phyloP scores from a whole-genome alignment of 1,140 invertebrate species.

The Caenorhabditis briggsae region DNA sequence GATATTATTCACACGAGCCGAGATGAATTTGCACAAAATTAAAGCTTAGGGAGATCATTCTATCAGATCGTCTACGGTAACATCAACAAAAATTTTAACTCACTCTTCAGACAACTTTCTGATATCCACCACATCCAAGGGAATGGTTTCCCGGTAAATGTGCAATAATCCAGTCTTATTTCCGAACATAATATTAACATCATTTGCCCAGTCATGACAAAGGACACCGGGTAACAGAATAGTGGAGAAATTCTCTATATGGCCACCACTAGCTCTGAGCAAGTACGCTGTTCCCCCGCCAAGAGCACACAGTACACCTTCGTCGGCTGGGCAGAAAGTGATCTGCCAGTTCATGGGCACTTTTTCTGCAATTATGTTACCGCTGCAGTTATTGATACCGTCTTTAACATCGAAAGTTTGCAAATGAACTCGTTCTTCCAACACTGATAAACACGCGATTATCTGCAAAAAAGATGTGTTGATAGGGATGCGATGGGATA shows the following conservation, averaged over 20 bases:
- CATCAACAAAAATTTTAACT: no score
- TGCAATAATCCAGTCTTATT: slow-evolving; percentile 20
- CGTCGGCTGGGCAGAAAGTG: slow-evolving; percentile 15
- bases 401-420: slow-evolving; percentile 41
- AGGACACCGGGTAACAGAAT: background rate
- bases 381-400: slow-evolving; percentile 38
- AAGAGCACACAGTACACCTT: slow-evolving; percentile 29
- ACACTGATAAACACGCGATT: slow-evolving; percentile 47
- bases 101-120: slow-evolving; percentile 21
- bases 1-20: no score
- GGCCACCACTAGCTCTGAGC: slow-evolving; percentile 1
- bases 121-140: slow-evolving; percentile 33
- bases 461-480: slow-evolving; percentile 6
- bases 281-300: slow-evolving; percentile 26
- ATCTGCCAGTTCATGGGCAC: slow-evolving; percentile 41
- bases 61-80: no score
- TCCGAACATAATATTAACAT: slow-evolving; percentile 42
- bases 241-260: slow-evolving; percentile 29
- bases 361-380: slow-evolving; percentile 35
- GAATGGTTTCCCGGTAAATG: slow-evolving; percentile 41
- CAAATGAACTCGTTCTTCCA: slow-evolving; percentile 49
- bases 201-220: slow-evolving; percentile 50
- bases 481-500: background rate
- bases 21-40: no score
- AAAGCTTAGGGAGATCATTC: no score